phyloP scores from a whole-genome alignment of 2,888 invertebrate species.

The Ctenicera cuprea region DNA sequence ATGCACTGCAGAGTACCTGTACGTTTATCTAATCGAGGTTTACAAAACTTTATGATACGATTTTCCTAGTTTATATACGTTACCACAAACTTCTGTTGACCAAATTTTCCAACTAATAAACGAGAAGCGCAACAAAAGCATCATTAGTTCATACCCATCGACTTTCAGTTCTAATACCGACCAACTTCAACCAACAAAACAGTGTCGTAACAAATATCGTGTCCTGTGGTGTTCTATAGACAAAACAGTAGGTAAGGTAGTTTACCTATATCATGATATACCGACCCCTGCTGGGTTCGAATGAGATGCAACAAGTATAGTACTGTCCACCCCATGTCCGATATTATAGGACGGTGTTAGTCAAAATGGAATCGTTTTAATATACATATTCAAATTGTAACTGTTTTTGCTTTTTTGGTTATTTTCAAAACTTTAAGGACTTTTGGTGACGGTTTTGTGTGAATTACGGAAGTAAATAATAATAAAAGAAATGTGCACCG shows the following conservation, averaged over 20 bases:
- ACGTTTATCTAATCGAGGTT: too few species aligned
- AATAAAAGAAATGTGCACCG: too few species aligned
- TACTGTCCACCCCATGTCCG: conserved; percentile 54
- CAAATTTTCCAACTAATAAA: too few species aligned
- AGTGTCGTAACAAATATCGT: conserved; percentile 32
- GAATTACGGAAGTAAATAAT: too few species aligned
- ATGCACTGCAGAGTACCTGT: too few species aligned
- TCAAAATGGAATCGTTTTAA: conserved; percentile 9
- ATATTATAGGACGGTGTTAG: conserved; percentile 48
- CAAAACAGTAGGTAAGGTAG: conserved; percentile 47
- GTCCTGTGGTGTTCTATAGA: conserved; percentile 26
- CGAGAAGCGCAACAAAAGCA: too few species aligned
- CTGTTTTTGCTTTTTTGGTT: conserved; percentile 1
- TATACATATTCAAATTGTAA: too few species aligned
- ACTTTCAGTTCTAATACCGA: conserved; percentile 1
- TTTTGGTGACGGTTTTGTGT: too few species aligned
- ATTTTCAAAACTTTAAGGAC: not conserved
- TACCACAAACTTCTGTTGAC: too few species aligned
- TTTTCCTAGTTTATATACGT: too few species aligned
- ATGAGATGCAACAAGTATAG: conserved; percentile 56
- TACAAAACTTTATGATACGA: too few species aligned
- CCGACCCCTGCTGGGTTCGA: conserved; percentile 51
- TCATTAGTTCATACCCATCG: not conserved
- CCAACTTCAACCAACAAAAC: conserved; percentile 15
- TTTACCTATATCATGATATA: conserved; percentile 55